Evolutionary conservation across 2,113 vertebrate species (phyloP), one percentile per base, ranked within the genome.

Genomic region (Cephalopterus ornatus): DNA sequence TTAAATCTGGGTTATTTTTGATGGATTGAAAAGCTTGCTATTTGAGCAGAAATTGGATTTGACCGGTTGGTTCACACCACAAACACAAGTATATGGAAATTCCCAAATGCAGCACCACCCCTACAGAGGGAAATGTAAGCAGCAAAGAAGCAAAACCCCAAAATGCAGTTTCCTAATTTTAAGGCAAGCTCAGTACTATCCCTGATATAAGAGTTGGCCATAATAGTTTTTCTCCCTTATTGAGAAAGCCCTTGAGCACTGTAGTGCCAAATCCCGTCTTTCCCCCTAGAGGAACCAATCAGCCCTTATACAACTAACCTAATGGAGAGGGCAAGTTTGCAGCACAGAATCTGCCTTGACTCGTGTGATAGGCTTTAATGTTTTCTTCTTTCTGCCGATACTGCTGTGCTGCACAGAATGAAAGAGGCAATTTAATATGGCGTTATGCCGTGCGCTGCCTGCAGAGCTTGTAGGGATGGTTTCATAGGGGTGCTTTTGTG

Each of bases 381-480:
- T 87, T 56, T 79, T 41, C 83, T 56, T 46, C 70, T 72, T 22
- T 46, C 61, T 87, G 91, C 86, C 80, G 10, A 8, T 27, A 11
- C 52, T 5, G 5, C 84, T 67, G 68, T 1, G 20, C 92, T 70
- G 92, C 3, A 3, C 73, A 71, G 70, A 90, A 87, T 49, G 88
- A 79, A 56, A 72, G 93, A 92, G 73, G 88, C 75, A 78, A 94
- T 94, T 94, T 96, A 94, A 95, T 13, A 94, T 49, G 83, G 84
- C 30, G 73, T n/a, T 85, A 84, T 91, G 83, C 91, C 2, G 15
- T 33, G 70, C 0, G 5, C 88, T 89, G 91, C 94, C 91, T 82
- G 76, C 10, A 1, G 76, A 91, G 91, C 83, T 83, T 5, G 44
- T 6, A 9, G 93, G 61, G 89, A 81, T 26, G 47, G 73, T 41